A percentile compares a stretch with the other conserved stretches of the same genome.
These are phyloP conservation scores for Prorops nasuta DNA, from an alignment of 1,140 invertebrate genomes.

Conservation along the genomic window DNA sequence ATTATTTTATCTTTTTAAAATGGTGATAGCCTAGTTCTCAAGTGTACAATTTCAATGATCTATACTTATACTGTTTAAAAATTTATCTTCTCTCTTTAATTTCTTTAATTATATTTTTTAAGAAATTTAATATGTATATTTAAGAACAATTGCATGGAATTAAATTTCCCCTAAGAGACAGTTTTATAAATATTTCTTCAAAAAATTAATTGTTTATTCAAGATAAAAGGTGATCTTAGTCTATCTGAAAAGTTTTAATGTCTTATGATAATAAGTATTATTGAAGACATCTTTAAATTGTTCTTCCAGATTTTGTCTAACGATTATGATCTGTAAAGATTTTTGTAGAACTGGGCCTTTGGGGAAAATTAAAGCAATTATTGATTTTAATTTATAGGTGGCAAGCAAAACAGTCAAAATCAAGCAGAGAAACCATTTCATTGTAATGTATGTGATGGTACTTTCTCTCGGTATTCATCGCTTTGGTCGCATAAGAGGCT, in stretches of 20 bases:
- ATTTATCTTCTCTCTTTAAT: constrained; percentile 17
- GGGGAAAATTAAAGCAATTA: constrained; percentile 43
- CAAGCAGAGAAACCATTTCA: constrained; percentile 79
- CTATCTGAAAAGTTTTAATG: constrained; percentile 7
- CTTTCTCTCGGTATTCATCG: constrained; percentile 79
- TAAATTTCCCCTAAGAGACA: constrained; percentile 52
- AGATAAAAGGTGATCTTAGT: constrained; percentile 18
- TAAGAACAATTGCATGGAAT: constrained; percentile 44
- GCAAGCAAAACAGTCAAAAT: constrained; percentile 58
- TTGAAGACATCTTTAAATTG: constrained; percentile 18
- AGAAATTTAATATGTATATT: constrained; percentile 49
- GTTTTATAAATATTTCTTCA: constrained; percentile 55
- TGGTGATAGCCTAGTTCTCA: constrained; percentile 32
- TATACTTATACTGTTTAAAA: constrained; percentile 7
- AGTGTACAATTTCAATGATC: not conserved
- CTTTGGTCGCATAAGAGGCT: constrained; percentile 83
- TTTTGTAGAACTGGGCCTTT: constrained; percentile 53
- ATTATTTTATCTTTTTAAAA: constrained; percentile 29
- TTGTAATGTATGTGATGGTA: constrained; percentile 82
- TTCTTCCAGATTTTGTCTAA: constrained; percentile 22
- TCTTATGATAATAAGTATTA: constrained; percentile 4
- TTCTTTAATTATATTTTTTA: constrained; percentile 27
- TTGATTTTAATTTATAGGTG: constrained; percentile 49
- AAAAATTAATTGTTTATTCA: constrained; percentile 15
- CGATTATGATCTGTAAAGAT: no score